These are phyloP conservation scores for Neodiprion fabricii DNA, from an alignment of 1,140 invertebrate genomes.

Conservation along the genomic window DNA sequence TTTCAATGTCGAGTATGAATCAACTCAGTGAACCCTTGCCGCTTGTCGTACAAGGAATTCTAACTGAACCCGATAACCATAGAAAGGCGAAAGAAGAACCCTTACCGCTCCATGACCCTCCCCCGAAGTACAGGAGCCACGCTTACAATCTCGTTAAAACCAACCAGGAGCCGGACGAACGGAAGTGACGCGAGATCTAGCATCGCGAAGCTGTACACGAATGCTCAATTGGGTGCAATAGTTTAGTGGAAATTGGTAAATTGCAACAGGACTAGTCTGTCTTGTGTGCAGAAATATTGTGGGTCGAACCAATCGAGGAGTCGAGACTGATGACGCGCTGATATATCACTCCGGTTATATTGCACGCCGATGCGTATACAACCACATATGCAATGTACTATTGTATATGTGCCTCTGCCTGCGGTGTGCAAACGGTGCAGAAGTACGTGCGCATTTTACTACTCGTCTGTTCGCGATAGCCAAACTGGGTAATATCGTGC, in stretches of 20 bases:
- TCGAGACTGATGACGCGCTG: background rate
- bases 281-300: no score
- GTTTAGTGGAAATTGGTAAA: background rate
- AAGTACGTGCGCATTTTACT: no score
- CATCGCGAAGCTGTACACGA: conserved; percentile 22
- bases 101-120: conserved; percentile 55
- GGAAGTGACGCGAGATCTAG: conserved; percentile 58
- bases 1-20: conserved; percentile 67
- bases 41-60: conserved; percentile 37
- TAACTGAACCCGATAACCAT: conserved; percentile 6
- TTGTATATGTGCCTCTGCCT: no score
- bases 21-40: conserved; percentile 31
- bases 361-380: no score
- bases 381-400: no score
- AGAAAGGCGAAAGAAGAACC: conserved; percentile 35
- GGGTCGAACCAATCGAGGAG: no score
- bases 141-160: conserved; percentile 59
- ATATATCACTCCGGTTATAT: background rate
- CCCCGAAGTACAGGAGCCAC: conserved; percentile 59
- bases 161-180: conserved; percentile 57
- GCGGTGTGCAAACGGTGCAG: no score
- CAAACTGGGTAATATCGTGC: no score
- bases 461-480: no score
- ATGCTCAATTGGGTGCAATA: conserved; percentile 26
- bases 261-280: no score